phyloP scores from a whole-genome alignment of 2,113 vertebrate species.

The Microcebus lehilahytsara region DNA sequence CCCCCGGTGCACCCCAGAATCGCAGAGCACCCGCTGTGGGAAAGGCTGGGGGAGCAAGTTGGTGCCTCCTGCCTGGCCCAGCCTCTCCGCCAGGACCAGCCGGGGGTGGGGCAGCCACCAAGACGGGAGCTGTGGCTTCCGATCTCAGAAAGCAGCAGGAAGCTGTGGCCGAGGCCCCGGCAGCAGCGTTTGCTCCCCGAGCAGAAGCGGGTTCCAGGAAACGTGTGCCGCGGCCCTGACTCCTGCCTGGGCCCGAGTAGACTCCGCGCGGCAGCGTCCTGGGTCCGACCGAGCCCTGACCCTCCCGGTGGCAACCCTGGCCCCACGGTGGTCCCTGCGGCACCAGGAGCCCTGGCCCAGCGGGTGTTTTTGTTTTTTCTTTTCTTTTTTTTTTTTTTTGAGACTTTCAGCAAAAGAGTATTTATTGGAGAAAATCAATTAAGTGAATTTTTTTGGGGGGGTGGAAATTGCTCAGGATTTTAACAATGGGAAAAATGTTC shows the following conservation, averaged over 20 bases:
- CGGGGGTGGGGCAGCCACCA: background rate
- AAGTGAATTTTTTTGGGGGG: too few relatives aligned
- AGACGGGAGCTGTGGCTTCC: conserved; percentile 40
- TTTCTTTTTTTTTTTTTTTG: too few relatives aligned
- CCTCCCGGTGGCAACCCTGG: background rate
- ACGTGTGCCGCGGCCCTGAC: background rate
- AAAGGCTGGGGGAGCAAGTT: background rate
- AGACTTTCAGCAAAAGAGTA: too few relatives aligned
- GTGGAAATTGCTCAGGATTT: too few relatives aligned
- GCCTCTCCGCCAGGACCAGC: background rate
- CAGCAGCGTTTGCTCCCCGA: background rate
- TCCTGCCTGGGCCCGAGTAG: background rate
- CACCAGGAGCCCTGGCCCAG: background rate
- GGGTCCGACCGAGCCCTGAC: background rate
- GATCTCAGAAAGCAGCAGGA: conserved; percentile 65
- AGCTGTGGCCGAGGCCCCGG: conserved; percentile 63
- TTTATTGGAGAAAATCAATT: too few relatives aligned
- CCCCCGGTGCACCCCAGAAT: background rate
- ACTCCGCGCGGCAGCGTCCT: background rate
- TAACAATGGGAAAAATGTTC: too few relatives aligned
- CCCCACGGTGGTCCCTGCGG: background rate
- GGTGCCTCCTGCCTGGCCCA: background rate
- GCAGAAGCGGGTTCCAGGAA: conserved; percentile 50
- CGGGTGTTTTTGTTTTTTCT: background rate
- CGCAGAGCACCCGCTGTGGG: background rate